A percentile compares a stretch with the other conserved stretches of the same genome.
These are phyloP conservation scores for Gisinianus flammeolus DNA, from an alignment of 2,888 invertebrate species.

Conservation along the genomic window DNA sequence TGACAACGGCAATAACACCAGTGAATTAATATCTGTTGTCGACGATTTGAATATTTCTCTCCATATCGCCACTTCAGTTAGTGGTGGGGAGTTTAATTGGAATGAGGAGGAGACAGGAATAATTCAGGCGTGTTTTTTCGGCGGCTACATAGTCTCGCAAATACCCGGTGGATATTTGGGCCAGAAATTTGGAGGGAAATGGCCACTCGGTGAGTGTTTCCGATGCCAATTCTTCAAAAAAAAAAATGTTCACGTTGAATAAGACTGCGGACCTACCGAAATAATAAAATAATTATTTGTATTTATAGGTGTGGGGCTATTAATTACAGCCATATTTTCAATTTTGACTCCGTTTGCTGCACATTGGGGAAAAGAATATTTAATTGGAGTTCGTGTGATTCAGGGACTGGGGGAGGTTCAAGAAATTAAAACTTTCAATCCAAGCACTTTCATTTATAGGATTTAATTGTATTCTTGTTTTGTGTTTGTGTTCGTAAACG, in stretches of 20 bases:
- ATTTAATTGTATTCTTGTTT: background rate
- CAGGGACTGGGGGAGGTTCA: conserved; percentile 54
- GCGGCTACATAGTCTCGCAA: conserved; percentile 54
- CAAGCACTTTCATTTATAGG: background rate
- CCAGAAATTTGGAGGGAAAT: conserved; percentile 44
- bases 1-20: background rate
- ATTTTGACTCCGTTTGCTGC: conserved; percentile 52
- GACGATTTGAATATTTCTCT: background rate
- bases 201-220: conserved; percentile 48
- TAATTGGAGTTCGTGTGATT: conserved; percentile 49
- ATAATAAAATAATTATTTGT: background rate
- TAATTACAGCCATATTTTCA: conserved; percentile 53
- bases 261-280: background rate
- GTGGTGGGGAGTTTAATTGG: conserved; percentile 45
- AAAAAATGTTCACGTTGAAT: background rate
- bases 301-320: conserved; percentile 44
- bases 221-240: conserved; percentile 12
- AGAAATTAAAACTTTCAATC: background rate
- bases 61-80: background rate
- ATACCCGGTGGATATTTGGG: conserved; percentile 52
- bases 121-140: conserved; percentile 55
- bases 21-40: background rate
- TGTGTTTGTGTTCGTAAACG: background rate
- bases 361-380: conserved; percentile 28
- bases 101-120: conserved; percentile 43